Percentiles rank a stretch among this genome's conserved stretches.
Evolutionary conservation across 30 jellyfish, hydroid and myxozoan genomes (phyloP).

Genomic region (Pseudorhiza aurosa): DNA sequence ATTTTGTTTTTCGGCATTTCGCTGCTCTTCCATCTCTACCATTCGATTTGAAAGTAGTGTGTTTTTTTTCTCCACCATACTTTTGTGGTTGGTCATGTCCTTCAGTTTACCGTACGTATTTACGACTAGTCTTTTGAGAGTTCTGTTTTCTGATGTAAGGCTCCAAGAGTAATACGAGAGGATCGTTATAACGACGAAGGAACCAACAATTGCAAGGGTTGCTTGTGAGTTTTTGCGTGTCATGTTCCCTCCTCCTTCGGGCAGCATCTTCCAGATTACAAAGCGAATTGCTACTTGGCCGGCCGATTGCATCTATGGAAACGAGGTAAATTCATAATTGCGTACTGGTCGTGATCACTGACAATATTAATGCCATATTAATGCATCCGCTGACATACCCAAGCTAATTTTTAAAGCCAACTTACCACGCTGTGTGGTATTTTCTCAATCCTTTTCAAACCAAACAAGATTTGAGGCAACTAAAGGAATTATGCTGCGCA

Average conservation of each 20-base stretch:
- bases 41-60: constrained; percentile 69
- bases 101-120: constrained; percentile 50
- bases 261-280: too few relatives aligned
- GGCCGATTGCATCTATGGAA: too few relatives aligned
- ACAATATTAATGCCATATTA: too few relatives aligned
- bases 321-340: too few relatives aligned
- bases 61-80: constrained; percentile 51
- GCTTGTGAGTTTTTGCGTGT: constrained; percentile 46
- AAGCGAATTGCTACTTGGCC: too few relatives aligned
- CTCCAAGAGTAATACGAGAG: constrained; percentile 67
- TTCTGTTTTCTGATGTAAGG: constrained; percentile 47
- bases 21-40: constrained; percentile 74
- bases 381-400: too few relatives aligned
- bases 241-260: constrained; percentile 48
- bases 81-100: constrained; percentile 55
- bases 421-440: too few relatives aligned
- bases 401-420: too few relatives aligned
- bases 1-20: constrained; percentile 62
- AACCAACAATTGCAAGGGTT: constrained; percentile 41
- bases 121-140: constrained; percentile 47
- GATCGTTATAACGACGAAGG: constrained; percentile 34
- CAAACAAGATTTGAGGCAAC: too few relatives aligned
- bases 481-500: too few relatives aligned
- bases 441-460: too few relatives aligned
- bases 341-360: too few relatives aligned